These are phyloP conservation scores for Rallus crepitans DNA, from an alignment of 2,797 vertebrate species.

Conservation along the genomic window DNA sequence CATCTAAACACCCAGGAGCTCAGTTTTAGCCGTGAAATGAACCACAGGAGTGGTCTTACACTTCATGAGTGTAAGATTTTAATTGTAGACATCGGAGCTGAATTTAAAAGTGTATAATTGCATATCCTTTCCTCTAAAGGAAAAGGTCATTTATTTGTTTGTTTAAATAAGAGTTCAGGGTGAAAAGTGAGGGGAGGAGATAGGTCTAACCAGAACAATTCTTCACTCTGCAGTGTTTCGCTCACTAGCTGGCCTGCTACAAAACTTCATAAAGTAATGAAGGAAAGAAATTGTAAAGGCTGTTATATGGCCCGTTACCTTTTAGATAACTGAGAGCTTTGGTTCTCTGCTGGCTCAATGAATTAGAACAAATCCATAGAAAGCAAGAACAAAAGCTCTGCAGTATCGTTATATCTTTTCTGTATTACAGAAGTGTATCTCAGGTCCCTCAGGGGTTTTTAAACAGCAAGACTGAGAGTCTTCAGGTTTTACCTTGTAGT, in stretches of 20 bases:
- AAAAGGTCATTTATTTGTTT: background rate
- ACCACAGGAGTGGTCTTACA: background rate
- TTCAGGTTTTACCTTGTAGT: background rate
- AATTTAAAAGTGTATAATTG: constrained; percentile 13
- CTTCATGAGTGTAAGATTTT: constrained; percentile 24
- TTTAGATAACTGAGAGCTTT: background rate
- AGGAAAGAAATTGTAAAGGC: background rate
- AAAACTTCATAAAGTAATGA: background rate
- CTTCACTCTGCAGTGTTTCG: background rate
- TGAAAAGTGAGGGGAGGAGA: background rate
- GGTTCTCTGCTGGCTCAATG: background rate
- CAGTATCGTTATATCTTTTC: background rate
- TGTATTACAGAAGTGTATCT: background rate
- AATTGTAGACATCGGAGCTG: constrained; percentile 6
- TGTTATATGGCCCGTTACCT: background rate
- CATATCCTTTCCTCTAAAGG: background rate
- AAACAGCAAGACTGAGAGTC: background rate
- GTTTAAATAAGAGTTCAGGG: background rate
- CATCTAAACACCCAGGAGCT: constrained; percentile 29
- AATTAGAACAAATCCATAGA: background rate
- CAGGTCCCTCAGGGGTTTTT: background rate
- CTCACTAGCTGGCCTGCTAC: background rate
- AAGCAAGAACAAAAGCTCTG: background rate
- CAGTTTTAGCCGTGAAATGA: constrained; percentile 1
- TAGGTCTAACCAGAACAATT: background rate